Percentiles rank a stretch among this genome's conserved stretches.
Conservation (phyloP, 2,113 vertebrate species). For the Redunca redunca region DNA sequence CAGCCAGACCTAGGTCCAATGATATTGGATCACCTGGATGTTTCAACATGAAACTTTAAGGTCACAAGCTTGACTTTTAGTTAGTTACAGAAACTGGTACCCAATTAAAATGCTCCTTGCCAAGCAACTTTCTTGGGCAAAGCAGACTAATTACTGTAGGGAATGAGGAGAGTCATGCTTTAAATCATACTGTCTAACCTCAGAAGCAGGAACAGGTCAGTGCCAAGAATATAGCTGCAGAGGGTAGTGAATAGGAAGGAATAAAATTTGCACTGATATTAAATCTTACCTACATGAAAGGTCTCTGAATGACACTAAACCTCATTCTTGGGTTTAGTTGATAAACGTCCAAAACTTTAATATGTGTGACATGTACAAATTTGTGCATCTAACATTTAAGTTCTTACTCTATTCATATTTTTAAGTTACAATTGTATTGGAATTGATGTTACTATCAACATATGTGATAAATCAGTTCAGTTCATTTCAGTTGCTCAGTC, state of each 20-base stretch:
- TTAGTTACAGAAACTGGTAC: background rate
- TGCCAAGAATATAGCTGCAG: background rate
- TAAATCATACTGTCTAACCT: constrained; percentile 2
- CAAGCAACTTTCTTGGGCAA: background rate
- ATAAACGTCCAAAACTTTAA: background rate
- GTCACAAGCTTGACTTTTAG: constrained; percentile 30
- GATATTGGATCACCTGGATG: background rate
- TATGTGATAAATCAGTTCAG: background rate
- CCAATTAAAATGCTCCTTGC: constrained; percentile 3
- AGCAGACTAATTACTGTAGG: background rate
- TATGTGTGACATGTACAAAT: background rate
- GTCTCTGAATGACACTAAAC: background rate
- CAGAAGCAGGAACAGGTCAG: background rate
- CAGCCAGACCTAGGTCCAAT: background rate
- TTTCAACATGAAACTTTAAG: background rate
- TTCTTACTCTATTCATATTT: background rate
- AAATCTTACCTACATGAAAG: background rate
- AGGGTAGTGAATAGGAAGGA: background rate
- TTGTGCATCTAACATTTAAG: background rate
- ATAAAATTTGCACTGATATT: background rate
- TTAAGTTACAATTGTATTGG: background rate
- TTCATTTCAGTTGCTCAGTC: background rate
- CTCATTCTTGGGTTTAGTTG: background rate
- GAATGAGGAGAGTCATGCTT: background rate
- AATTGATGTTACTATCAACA: background rate